Evolutionary conservation across 2,113 vertebrate species (phyloP), one percentile per base, ranked within the genome.

Genomic region (Coturnix japonica): DNA sequence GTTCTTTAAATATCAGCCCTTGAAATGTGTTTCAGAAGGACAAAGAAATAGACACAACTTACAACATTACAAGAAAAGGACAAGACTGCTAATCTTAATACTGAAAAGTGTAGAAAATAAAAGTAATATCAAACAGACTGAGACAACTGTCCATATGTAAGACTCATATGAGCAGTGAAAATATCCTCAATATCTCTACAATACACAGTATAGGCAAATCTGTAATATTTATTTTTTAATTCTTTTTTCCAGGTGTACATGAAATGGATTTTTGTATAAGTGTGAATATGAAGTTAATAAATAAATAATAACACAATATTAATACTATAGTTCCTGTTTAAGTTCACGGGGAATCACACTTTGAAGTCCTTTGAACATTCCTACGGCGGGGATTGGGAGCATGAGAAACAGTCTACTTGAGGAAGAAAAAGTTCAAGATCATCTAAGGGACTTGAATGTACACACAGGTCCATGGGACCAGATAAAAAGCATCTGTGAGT

Each of bases 291-390:
- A 87, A 73, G 25, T 16, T 56, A 49, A 57, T 35, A 67, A 66
- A n/a, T 59, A 35, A 81, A n/a, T 59, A 35, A 28, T 47, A 47
- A 35, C 13, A 26, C 5, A 70, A 1, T 73, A 15, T 82, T 90
- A 81, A 92, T 85, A 90, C 67, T 66, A 54, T n/a, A 63, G 35
- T 77, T 91, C 47, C n/a, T 11, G 13, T 75, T 91, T 59, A 93
- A 35, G 35, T 73, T 95, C 56, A 60, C 35, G 46, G 37, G 53
- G 33, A 22, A 74, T 33, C 11, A 70, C 72, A 87, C 20, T 80
- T 41, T 69, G 56, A 96, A 94, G 60, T 83, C 16, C 23, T 63
- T 84, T 94, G 85, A 91, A 73, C 93, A 9, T 49, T 56, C 17
- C 16, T 78, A 43, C 11, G 31, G 18, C 54, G n/a, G 31, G 54